A percentile compares a stretch with the other conserved stretches of the same genome.
These are phyloP conservation scores for Neocloeon triangulifer DNA, from an alignment of 1,140 invertebrate genomes.

Conservation along the genomic window DNA sequence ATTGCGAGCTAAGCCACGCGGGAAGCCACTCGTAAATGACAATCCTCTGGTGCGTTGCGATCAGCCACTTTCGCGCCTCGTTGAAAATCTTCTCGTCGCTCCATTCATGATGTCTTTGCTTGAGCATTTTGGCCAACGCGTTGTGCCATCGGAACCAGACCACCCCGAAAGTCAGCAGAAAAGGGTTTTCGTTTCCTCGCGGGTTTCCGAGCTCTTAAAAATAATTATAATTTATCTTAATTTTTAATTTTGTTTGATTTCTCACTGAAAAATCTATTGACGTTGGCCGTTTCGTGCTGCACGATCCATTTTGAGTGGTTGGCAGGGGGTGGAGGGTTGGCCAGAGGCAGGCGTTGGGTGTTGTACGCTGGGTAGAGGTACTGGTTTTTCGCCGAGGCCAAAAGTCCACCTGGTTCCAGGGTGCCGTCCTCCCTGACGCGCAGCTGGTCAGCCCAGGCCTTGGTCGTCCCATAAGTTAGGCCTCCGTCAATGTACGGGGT, in stretches of 20 bases:
- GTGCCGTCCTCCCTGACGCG: constrained; percentile 22
- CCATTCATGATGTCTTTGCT: constrained; percentile 17
- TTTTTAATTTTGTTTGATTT: constrained; percentile 6
- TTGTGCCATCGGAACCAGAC: constrained; percentile 42
- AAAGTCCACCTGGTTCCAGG: constrained; percentile 17
- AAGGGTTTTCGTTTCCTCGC: constrained; percentile 33
- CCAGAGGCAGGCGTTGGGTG: constrained; percentile 23
- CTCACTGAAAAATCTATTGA: constrained; percentile 31
- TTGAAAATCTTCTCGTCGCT: constrained; percentile 28
- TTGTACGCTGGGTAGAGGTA: constrained; percentile 27
- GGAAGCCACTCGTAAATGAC: constrained; percentile 28
- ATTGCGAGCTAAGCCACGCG: constrained; percentile 15
- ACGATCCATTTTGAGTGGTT: constrained; percentile 19
- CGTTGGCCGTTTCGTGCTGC: constrained; percentile 18
- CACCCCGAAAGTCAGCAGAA: constrained; percentile 26
- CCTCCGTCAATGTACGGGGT: constrained; percentile 35
- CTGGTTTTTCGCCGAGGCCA: constrained; percentile 18
- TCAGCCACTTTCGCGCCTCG: constrained; percentile 32
- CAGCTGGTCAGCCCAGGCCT: constrained; percentile 29
- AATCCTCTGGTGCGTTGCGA: constrained; percentile 27
- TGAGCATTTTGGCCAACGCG: constrained; percentile 21
- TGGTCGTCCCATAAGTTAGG: constrained; percentile 30
- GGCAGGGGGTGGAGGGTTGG: constrained; percentile 31
- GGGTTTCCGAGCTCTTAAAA: constrained; percentile 35
- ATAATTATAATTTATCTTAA: no score